Percentiles rank a stretch among this genome's conserved stretches.
Evolutionary conservation across 2,797 vertebrate genomes (phyloP).

Genomic region (Salmo trutta): DNA sequence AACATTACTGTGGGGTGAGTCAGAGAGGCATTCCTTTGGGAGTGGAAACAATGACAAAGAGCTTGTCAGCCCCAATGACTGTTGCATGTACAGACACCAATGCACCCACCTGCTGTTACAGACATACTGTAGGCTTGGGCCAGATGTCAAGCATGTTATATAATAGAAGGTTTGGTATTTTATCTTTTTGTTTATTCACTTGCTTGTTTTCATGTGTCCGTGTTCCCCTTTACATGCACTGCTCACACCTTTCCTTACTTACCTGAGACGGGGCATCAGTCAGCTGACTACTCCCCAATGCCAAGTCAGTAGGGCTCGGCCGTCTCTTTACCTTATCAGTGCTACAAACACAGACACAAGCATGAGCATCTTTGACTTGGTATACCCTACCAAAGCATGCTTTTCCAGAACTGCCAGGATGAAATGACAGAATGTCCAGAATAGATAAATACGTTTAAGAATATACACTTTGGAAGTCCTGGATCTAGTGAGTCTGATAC

Average conservation of each 20-base stretch:
- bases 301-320: conserved; percentile 9
- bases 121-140: not conserved
- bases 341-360: not conserved
- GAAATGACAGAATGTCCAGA: not conserved
- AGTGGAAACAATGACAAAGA: conserved; percentile 14
- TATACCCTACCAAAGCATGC: not conserved
- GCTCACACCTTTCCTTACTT: not conserved
- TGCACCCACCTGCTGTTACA: not conserved
- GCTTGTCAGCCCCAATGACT: not conserved
- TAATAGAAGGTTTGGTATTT: not conserved
- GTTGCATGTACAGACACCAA: not conserved
- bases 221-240: not conserved
- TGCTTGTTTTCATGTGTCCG: not conserved
- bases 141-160: not conserved
- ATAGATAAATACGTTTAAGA: not conserved
- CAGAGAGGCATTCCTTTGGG: conserved; percentile 19
- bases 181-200: not conserved
- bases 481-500: not conserved
- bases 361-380: not conserved
- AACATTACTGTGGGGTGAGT: conserved; percentile 28
- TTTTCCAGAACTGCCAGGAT: not conserved
- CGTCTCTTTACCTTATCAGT: conserved; percentile 5
- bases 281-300: not conserved
- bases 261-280: not conserved
- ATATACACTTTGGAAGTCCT: not conserved